Evolutionary conservation across 2,797 vertebrate species (phyloP).

Genomic region (Lates japonicus): DNA sequence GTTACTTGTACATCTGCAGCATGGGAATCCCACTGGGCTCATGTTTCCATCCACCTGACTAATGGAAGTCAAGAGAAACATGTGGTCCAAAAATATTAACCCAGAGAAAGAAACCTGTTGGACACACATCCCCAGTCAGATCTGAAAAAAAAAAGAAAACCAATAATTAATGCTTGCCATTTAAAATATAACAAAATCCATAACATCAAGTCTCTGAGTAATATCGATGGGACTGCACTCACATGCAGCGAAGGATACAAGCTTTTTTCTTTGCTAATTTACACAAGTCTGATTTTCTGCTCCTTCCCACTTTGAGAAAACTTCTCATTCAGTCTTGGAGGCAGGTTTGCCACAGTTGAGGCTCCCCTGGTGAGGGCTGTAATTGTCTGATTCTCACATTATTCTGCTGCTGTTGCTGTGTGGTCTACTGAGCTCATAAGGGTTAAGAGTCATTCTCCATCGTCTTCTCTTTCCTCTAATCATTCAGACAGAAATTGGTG

Average conservation of each 20-base stretch:
- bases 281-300: constrained; percentile 1
- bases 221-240: too few relatives aligned
- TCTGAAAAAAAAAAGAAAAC: too few relatives aligned
- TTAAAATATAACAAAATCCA: too few relatives aligned
- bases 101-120: too few relatives aligned
- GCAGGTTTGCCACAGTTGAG: neutral
- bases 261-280: neutral
- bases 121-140: too few relatives aligned
- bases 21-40: neutral
- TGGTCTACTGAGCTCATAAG: constrained; percentile 41
- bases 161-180: too few relatives aligned
- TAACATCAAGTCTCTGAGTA: too few relatives aligned
- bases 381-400: constrained; percentile 27
- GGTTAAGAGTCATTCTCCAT: constrained; percentile 19
- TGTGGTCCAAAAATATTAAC: too few relatives aligned
- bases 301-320: constrained; percentile 18
- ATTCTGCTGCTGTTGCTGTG: constrained; percentile 33
- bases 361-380: constrained; percentile 17
- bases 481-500: constrained; percentile 11
- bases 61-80: too few relatives aligned
- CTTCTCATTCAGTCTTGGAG: constrained; percentile 2
- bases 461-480: neutral
- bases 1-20: neutral
- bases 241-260: too few relatives aligned
- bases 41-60: too few relatives aligned